Conservation (phyloP, 2,888 invertebrate species). For the Callimorpha dominula region DNA sequence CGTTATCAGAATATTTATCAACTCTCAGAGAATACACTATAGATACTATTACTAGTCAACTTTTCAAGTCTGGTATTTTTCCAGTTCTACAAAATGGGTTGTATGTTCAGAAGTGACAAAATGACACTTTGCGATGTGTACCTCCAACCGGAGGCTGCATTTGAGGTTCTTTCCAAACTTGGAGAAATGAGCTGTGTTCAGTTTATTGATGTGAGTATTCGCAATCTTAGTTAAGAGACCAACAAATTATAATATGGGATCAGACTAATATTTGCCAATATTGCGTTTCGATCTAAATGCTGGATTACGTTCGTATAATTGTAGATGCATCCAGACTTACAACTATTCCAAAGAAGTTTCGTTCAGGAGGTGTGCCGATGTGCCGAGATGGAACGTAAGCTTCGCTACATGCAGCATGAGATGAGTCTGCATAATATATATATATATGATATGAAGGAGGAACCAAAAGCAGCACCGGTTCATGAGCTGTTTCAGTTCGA, state of each 20-base stretch:
- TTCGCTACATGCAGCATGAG: slow-evolving; percentile 92
- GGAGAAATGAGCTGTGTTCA: slow-evolving; percentile 95
- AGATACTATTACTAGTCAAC: no score
- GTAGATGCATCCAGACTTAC: slow-evolving; percentile 86
- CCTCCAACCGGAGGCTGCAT: slow-evolving; percentile 96
- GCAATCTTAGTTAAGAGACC: neutral
- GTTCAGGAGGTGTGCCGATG: slow-evolving; percentile 94
- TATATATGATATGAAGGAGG: slow-evolving; percentile 86
- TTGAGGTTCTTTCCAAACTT: slow-evolving; percentile 93
- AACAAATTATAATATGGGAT: no score
- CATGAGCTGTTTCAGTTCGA: slow-evolving; percentile 92
- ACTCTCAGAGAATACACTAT: no score
- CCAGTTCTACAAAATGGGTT: slow-evolving; percentile 58
- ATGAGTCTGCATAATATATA: slow-evolving; percentile 91
- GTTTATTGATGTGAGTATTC: slow-evolving; percentile 72
- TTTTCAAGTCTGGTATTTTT: neutral
- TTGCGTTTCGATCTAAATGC: neutral
- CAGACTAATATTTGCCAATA: no score
- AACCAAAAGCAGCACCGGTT: slow-evolving; percentile 88
- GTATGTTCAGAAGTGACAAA: slow-evolving; percentile 92
- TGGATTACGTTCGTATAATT: slow-evolving; percentile 23
- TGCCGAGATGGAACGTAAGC: slow-evolving; percentile 94
- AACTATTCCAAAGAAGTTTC: slow-evolving; percentile 93
- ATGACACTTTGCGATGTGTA: slow-evolving; percentile 96
- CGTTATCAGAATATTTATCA: no score